Base-by-base conservation (phyloP, 1,140 invertebrate species). In the Drosophila nasuta region DNA sequence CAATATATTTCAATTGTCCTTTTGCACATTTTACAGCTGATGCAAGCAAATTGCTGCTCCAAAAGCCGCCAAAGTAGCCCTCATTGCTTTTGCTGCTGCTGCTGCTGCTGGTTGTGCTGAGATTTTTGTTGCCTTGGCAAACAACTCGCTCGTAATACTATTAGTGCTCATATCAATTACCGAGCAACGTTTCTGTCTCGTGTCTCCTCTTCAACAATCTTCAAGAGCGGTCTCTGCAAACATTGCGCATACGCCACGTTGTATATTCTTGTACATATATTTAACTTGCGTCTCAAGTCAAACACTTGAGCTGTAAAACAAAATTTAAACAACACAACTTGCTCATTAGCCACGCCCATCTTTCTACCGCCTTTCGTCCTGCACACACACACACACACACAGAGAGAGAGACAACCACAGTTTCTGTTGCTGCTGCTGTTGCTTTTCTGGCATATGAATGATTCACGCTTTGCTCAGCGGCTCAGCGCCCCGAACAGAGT, bases 131-230 rank as follows among this genome's bases (percentile, higher is more conserved):
- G 38, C 28, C 73, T 76, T 60, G 56, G 17, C 74, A 76, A 72
- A 66, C 68, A 76, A 54, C 49, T 59, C 60, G 68, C 59, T 58
- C 60, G 68, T 79, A 62, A 75, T 75, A 68, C 78, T 81, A 87
- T 87, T 82, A 81, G 83, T 63, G 43, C 54, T 72, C 59, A 69
- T 80, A 83, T 88, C 80, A 88, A 89, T 88, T 88, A 89, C 78
- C 82, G 68, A 62, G 54, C 67, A 38, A 10, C 5, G 35, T 10
- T 3, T 33, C 11, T 6, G 35, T n/a, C 5, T 33, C 11, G 33
- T 17, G 35, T 17, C 46, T 20, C 3, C n/a, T n/a, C 20, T 28
- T 7, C 11, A 20, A 54, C 15, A 45, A 5, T 13, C 51, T 51
- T 52, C 25, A 52, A 33, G 51, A 52, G 56, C 33, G 58, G 45